Evolutionary conservation across 2,113 vertebrate genomes (phyloP), one percentile per base, ranked within the genome.

Genomic region (Rhinolophus ferrumequinum): DNA sequence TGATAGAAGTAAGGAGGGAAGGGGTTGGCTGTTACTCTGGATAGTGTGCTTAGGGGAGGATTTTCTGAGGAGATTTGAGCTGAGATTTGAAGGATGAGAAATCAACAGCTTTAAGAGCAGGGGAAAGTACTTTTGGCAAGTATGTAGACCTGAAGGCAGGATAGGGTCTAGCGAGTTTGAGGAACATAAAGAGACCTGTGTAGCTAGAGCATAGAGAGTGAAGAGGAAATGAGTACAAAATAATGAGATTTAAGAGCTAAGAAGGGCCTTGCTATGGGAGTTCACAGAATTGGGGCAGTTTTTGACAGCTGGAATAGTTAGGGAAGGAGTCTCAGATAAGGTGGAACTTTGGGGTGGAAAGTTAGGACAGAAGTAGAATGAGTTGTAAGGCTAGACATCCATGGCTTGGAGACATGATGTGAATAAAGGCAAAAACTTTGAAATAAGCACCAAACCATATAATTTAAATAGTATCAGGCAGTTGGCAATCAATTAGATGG

Each of bases 51-150:
- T 47, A 88, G 56, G 72, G 44, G 52, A 88, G 38, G 50, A 35
- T 80, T 95, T 93, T 90, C 41, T 75, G 77, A 94, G 52, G 35
- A 79, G 19, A 18, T 84, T 94, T 84, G 77, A 94, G 70, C 28
- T 91, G 89, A 82, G 87, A 54, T 89, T 44, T 82, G 56, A 86
- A 93, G 64, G 47, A n/a, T 60, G 14, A 81, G 60, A 52, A 64
- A 6, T 67, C 50, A 56, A 26, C 21, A 70, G 16, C 60, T 82
- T 95, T 70, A 72, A 54, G 81, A 88, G 52, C 12, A 54, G 30
- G 28, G 62, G 33, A 64, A 84, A 15, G 44, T 92, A 30, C 60
- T 80, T 38, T 84, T 47, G 73, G 33, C 38, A 76, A 50, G 19
- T 67, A 19, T 60, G 88, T 52, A 30, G 22, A 44, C 26, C 26